Evolutionary conservation across 64 coral and sea anemone species (phyloP), one percentile per base, ranked within the genome.

Genomic region (Pocillopora damicornis): DNA sequence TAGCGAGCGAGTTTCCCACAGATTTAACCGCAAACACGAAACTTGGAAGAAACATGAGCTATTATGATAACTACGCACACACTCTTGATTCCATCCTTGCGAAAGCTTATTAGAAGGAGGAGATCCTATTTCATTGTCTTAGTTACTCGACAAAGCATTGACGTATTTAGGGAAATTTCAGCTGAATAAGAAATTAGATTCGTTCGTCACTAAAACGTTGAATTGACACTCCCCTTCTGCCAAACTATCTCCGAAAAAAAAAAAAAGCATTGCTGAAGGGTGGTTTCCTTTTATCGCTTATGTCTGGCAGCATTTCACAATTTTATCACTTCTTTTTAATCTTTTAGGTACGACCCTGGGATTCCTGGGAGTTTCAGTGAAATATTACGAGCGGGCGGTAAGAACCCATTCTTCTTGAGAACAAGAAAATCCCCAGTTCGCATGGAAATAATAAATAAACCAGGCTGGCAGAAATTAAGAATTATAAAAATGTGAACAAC

Each of bases 141-240:
- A 72, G 23, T 85, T 85, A 13, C 18, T 18, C 71, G 16, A 45
- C 65, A 58, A 58, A 85, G 71, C 72, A 85, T 85, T 85, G 81
- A 85, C 81, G 35, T 11, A 37, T 72, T 85, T 66, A 15, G 35
- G 37, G 20, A 65, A 83, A 7, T 85, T 2, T 37, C 4, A 10
- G 37, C 13, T 5, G 11, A 73, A 73, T 72, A 5, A 20, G n/a
- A 84, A 71, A 45, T 58, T 1, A 73, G 72, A 30, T 73, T 2
- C 37, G 25, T 83, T 69, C 4, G 63, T 51, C 80, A 26, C 67
- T 71, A 71, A 71, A 25, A n/a, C 9, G 63, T 68, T 8, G 42
- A 60, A 37, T 51, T n/a, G 51, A 3, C 18, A 25, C 63, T 85
- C 12, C 63, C 42, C 22, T 25, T 73, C 18, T n/a, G 65, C 37